phyloP scores from a whole-genome alignment of 2,888 invertebrate species.

The Melieria omissa region DNA sequence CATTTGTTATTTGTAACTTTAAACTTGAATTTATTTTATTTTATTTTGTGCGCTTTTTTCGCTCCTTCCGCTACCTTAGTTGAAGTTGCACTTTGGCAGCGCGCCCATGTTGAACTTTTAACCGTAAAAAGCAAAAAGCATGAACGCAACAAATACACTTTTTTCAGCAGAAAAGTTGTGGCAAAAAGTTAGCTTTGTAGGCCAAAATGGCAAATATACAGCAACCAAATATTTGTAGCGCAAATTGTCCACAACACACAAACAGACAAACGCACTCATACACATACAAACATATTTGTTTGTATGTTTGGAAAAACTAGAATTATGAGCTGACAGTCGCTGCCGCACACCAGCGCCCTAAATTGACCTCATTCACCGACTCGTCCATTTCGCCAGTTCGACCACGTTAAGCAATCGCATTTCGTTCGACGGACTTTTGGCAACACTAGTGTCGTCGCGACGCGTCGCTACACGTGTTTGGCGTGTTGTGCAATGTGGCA shows the following conservation, averaged over 20 bases:
- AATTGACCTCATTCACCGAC: conserved; percentile 1
- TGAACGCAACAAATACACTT: not conserved
- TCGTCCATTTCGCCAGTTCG: not conserved
- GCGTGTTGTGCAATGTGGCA: too few relatives aligned
- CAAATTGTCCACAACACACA: too few relatives aligned
- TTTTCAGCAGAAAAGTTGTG: not conserved
- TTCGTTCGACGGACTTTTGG: too few relatives aligned
- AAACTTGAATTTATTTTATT: conserved; percentile 1
- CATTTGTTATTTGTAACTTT: not conserved
- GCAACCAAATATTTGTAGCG: not conserved
- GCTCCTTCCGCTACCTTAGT: too few relatives aligned
- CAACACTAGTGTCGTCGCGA: too few relatives aligned
- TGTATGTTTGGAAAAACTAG: not conserved
- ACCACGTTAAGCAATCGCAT: not conserved
- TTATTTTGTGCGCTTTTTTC: not conserved
- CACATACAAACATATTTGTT: not conserved
- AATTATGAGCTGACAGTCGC: conserved; percentile 13
- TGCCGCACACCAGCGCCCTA: conserved; percentile 7
- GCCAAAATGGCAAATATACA: conserved; percentile 5
- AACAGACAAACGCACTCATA: too few relatives aligned
- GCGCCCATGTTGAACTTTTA: not conserved
- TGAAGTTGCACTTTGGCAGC: not conserved
- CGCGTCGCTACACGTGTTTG: too few relatives aligned
- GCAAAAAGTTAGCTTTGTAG: not conserved
- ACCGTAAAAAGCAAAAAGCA: not conserved